These are phyloP conservation scores for Sphenodon punctatus DNA, from an alignment of 2,797 vertebrate species.

Conservation along the genomic window DNA sequence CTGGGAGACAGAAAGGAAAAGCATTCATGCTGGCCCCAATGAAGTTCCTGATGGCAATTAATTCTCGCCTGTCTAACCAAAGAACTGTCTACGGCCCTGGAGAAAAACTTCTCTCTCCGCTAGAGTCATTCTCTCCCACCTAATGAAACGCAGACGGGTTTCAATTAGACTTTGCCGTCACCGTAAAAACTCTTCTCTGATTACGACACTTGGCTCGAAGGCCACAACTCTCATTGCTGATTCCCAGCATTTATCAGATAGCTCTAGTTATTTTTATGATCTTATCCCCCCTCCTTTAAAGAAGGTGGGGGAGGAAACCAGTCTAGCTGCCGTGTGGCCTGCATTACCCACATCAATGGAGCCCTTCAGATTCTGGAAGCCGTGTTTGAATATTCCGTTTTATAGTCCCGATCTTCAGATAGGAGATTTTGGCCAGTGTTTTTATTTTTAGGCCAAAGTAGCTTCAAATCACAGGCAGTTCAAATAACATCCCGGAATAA, in stretches of 20 bases:
- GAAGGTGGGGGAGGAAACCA: neutral
- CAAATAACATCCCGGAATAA: constrained; percentile 65
- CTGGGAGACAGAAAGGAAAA: too few relatives aligned
- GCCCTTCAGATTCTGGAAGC: neutral
- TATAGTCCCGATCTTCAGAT: constrained; percentile 12
- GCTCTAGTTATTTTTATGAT: neutral
- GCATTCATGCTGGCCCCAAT: too few relatives aligned
- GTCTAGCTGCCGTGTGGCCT: neutral
- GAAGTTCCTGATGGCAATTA: too few relatives aligned
- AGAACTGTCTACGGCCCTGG: too few relatives aligned
- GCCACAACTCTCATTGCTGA: neutral
- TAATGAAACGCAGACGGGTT: neutral
- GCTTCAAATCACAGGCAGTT: constrained; percentile 39
- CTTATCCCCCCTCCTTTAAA: neutral
- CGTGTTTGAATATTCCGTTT: neutral
- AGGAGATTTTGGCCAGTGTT: rapidly evolving
- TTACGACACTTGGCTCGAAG: neutral
- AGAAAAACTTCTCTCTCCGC: neutral
- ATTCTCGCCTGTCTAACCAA: too few relatives aligned
- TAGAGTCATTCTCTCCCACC: neutral
- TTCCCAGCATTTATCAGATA: neutral
- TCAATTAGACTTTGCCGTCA: neutral
- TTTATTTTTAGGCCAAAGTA: constrained; percentile 28
- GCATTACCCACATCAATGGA: neutral
- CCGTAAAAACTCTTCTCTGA: neutral